Percentiles rank a stretch among this genome's conserved stretches.
phyloP scores from a whole-genome alignment of 2,888 invertebrate species.

The Sylvicola fuscatus region DNA sequence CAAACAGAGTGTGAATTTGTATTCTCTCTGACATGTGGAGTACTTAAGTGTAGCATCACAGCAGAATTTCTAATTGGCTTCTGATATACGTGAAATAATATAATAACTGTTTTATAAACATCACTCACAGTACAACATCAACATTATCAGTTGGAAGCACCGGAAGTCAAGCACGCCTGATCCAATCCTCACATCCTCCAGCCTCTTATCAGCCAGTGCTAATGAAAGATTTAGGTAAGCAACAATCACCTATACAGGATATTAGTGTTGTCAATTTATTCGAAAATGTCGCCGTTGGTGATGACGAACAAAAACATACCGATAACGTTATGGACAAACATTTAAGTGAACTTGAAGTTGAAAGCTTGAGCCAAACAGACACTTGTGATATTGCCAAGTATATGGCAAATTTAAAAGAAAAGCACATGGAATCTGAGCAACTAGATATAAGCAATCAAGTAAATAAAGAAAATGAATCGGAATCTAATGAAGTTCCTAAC shows the following conservation, averaged over 20 bases:
- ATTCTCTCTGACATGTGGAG: no score
- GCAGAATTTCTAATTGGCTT: background rate
- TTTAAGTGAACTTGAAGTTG: conserved; percentile 23
- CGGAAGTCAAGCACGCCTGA: conserved; percentile 78
- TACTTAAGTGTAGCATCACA: no score
- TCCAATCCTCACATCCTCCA: conserved; percentile 86
- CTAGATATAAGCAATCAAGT: background rate
- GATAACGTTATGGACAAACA: conserved; percentile 24
- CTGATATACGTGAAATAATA: conserved; percentile 1
- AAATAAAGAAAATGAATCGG: background rate
- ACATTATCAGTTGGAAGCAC: conserved; percentile 87
- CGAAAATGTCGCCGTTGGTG: conserved; percentile 12
- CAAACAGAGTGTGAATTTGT: no score
- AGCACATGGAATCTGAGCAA: conserved; percentile 18
- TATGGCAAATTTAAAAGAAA: conserved; percentile 25
- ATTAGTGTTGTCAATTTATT: conserved; percentile 24
- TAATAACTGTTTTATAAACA: background rate
- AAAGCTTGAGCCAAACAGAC: conserved; percentile 16
- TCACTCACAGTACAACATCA: conserved; percentile 60
- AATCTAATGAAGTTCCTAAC: background rate
- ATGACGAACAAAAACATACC: conserved; percentile 18
- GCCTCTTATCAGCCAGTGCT: conserved; percentile 77
- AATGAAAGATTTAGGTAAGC: conserved; percentile 78
- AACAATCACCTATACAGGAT: conserved; percentile 21
- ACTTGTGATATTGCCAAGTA: conserved; percentile 25